Evolutionary conservation across 2,888 invertebrate genomes (phyloP).

Genomic region (Aromia moschata): DNA sequence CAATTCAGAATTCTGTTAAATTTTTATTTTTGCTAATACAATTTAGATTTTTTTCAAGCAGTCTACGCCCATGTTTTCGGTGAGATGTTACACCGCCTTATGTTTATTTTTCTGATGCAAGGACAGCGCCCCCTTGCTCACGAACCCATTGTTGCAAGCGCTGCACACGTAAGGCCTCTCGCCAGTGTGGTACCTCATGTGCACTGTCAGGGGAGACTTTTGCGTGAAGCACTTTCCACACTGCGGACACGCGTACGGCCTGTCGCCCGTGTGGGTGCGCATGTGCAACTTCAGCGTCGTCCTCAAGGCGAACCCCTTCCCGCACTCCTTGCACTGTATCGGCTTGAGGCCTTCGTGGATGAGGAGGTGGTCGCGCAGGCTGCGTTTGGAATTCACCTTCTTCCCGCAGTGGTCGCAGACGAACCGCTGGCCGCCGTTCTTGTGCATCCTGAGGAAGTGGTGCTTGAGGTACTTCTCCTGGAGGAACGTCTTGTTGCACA

Average conservation of each 20-base stretch:
- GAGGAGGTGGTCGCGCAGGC: constrained; percentile 57
- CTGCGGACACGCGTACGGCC: constrained; percentile 53
- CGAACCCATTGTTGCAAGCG: constrained; percentile 50
- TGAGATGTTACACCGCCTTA: constrained; percentile 27
- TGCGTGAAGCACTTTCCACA: constrained; percentile 56
- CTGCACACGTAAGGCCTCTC: constrained; percentile 53
- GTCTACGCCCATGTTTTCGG: too few relatives aligned
- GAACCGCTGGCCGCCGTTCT: constrained; percentile 49
- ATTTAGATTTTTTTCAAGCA: too few relatives aligned
- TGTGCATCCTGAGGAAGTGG: constrained; percentile 49
- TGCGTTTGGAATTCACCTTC: constrained; percentile 49
- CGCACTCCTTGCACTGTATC: constrained; percentile 58
- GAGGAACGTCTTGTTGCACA: constrained; percentile 52
- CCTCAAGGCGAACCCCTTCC: constrained; percentile 57
- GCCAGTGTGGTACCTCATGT: constrained; percentile 53
- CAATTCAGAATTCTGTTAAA: too few relatives aligned
- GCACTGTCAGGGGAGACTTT: constrained; percentile 50
- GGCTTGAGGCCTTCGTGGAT: constrained; percentile 58
- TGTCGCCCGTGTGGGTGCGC: constrained; percentile 59
- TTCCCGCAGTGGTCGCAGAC: constrained; percentile 56
- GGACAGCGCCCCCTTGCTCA: constrained; percentile 51
- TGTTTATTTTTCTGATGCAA: constrained; percentile 50
- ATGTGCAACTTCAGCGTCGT: constrained; percentile 59
- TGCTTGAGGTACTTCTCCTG: constrained; percentile 50
- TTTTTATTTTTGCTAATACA: too few relatives aligned